A percentile compares a stretch with the other conserved stretches of the same genome.
phyloP scores from a whole-genome alignment of 2,888 invertebrate species.

The Aricia artaxerxes region DNA sequence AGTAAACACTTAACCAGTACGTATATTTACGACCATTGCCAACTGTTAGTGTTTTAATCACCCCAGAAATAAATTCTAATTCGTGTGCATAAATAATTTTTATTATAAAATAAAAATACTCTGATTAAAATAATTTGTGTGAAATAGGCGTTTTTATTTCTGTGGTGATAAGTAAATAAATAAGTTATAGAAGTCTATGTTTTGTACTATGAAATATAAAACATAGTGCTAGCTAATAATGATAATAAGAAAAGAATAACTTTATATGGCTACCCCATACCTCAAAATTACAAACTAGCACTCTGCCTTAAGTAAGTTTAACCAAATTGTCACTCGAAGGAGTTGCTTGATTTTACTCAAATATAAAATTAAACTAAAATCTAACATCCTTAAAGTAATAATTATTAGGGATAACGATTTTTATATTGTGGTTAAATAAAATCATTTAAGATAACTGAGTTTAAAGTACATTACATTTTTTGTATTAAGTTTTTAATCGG shows the following conservation, averaged over 20 bases:
- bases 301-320: constrained; percentile 42
- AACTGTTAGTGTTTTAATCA: constrained; percentile 39
- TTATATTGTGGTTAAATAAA: constrained; percentile 22
- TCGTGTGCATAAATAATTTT: constrained; percentile 67
- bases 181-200: constrained; percentile 63
- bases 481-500: constrained; percentile 47
- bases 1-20: constrained; percentile 18
- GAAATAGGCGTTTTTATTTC: constrained; percentile 60
- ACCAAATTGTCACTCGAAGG: constrained; percentile 51
- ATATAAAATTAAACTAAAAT: constrained; percentile 61
- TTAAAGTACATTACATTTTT: constrained; percentile 35
- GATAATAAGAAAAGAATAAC: constrained; percentile 17
- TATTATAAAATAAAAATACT: constrained; percentile 68
- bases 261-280: constrained; percentile 5
- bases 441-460: constrained; percentile 34
- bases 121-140: constrained; percentile 69
- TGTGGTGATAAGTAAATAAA: constrained; percentile 57
- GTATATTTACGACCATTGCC: neutral
- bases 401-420: neutral
- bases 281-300: constrained; percentile 39
- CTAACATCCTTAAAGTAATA: constrained; percentile 53
- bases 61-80: constrained; percentile 55
- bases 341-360: constrained; percentile 69
- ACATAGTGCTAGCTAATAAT: constrained; percentile 46
- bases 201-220: constrained; percentile 78